These are phyloP conservation scores for Drosophila fulvimacula DNA, from an alignment of 2,888 invertebrate species.

Conservation along the genomic window DNA sequence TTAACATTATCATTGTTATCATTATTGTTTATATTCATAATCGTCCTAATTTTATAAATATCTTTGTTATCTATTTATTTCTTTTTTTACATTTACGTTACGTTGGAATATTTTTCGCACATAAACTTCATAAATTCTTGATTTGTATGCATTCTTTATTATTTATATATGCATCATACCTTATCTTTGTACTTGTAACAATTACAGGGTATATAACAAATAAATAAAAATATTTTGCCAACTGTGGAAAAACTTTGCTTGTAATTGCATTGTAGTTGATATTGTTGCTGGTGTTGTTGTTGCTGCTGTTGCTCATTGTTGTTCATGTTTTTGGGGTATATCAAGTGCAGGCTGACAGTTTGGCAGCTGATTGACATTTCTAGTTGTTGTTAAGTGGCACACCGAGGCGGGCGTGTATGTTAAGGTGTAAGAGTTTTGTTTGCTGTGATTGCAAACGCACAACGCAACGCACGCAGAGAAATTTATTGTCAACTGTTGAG, in stretches of 20 bases:
- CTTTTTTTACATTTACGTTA: not conserved
- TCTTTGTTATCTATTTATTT: not conserved
- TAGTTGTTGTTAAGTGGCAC: conserved; percentile 79
- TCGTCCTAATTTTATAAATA: no score
- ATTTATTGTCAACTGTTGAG: conserved; percentile 47
- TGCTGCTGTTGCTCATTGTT: conserved; percentile 23
- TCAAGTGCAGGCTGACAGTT: conserved; percentile 71
- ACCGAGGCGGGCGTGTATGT: conserved; percentile 27
- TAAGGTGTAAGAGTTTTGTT: conserved; percentile 27
- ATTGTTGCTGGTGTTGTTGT: conserved; percentile 17
- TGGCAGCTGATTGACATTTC: conserved; percentile 78
- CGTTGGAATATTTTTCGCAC: not conserved
- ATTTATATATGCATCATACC: not conserved
- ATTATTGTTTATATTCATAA: no score
- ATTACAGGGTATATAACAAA: conserved; percentile 15
- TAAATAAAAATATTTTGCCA: conserved; percentile 33
- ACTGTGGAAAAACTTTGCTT: conserved; percentile 54
- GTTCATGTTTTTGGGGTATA: conserved; percentile 43
- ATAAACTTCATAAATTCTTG: not conserved
- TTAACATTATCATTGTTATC: no score
- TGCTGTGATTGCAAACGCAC: conserved; percentile 10
- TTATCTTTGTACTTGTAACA: not conserved
- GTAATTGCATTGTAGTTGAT: conserved; percentile 30
- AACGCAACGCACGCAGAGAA: conserved; percentile 28
- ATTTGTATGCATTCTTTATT: not conserved